A percentile compares a stretch with the other conserved stretches of the same genome.
Conservation (phyloP, 2,113 vertebrate species). For the Andinoacara biseriatus region DNA sequence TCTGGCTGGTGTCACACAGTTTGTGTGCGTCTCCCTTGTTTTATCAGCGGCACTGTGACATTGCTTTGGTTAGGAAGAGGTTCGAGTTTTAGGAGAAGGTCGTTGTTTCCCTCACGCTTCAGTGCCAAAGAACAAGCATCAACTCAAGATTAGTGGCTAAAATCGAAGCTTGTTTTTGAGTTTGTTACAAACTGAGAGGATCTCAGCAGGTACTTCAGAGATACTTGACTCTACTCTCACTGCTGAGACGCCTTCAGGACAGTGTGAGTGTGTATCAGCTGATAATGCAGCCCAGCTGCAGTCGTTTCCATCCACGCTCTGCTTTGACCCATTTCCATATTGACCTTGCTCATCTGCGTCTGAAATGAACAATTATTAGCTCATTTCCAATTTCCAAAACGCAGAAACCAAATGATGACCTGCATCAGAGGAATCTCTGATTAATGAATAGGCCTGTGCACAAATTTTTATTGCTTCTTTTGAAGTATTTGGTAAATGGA, state of each 20-base stretch:
- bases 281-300: not conserved
- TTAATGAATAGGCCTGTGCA: not conserved
- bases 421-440: not conserved
- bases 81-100: too few species aligned
- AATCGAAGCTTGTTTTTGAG: too few species aligned
- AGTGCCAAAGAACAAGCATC: too few species aligned
- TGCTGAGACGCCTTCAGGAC: not conserved
- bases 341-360: constrained; percentile 6
- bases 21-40: too few species aligned
- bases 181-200: not conserved
- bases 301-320: not conserved
- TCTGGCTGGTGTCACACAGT: too few species aligned
- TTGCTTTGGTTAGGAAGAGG: too few species aligned
- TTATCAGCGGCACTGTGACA: too few species aligned
- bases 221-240: not conserved
- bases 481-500: too few species aligned
- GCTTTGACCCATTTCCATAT: constrained; percentile 6
- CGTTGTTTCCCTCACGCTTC: too few species aligned
- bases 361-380: not conserved
- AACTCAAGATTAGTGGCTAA: too few species aligned
- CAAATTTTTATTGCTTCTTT: not conserved
- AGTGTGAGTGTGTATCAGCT: not conserved
- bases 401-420: not conserved
- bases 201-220: not conserved
- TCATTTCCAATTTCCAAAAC: not conserved